Evolutionary conservation across 1,140 invertebrate genomes (phyloP), one percentile per base, ranked within the genome.

Genomic region (Ceratoteleas bidentatus): DNA sequence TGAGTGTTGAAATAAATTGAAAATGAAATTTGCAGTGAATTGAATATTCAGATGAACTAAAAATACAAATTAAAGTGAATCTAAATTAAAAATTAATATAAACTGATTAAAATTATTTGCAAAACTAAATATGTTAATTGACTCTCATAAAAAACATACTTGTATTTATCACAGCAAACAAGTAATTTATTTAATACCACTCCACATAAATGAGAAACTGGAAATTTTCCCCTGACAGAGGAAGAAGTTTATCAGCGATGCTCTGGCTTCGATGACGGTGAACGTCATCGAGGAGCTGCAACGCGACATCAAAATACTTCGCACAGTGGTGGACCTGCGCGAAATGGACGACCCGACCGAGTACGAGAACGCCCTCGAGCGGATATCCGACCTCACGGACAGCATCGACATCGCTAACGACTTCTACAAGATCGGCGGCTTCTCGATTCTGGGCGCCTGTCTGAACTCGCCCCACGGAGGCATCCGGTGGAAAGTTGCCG

Each of bases 401-500:
- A 93, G 93, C 73, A 94, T 96, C 54, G 95, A 97, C 87, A 90
- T 94, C 53, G 95, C 96, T 10, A 95, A 94, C 85, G 95, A 96
- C 92, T 96, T 97, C 87, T 94, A 95, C 83, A 96, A 96, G 90
- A 94, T 97, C 82, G 95, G 95, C 6, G 96, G 96, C 0, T 96
- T 96, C 85, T 88, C 92, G 0, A 92, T 96, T 47, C 92, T 97
- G 49, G 91, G 93, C 0, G 88, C 93, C 0, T 94, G 96, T 84
- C 88, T 96, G 16, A 92, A 93, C 73, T 94, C 93, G 60, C 88
- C 93, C 3, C 93, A 95, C 75, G 87, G 91, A 1, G 92, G 92
- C 9, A 91, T 97, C 0, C 92, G 95, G 33, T 92, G 92, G 83
- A 90, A 89, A 60, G 93, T 93, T 15, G 94, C 94, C n/a, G 92